Base-by-base conservation (phyloP, 2,113 vertebrate species). In the Glareola pratincola region DNA sequence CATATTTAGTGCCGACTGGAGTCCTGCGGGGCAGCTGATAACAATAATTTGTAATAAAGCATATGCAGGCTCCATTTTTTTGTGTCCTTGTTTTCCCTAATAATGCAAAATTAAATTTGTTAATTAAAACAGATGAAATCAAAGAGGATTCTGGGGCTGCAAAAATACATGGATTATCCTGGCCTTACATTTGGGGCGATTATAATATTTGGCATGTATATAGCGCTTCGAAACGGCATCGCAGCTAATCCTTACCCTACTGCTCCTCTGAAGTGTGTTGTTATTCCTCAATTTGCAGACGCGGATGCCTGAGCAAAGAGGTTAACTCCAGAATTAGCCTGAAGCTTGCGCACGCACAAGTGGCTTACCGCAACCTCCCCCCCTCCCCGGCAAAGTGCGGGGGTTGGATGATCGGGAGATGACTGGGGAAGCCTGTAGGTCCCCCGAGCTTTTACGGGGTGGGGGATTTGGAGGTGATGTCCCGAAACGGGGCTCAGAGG, bases 1-100 rank as follows among this genome's bases (percentile, higher is more conserved):
- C 98, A 96, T 97, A 97, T 97, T 96, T 97, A 97, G 96, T 97
- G 96, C 96, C 80, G 90, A 97, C 96, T 88, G 90, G 94, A 97
- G 96, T 96, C 98, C 98, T 98, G 98, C 83, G 76, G 97, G 88
- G 97, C 74, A 93, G 97, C 98, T 98, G 98, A 98, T 98, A 98
- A 98, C 97, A 94, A 97, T 97, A 98, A 98, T 98, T 98, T 98
- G 90, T 96, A 96, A 97, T 96, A 95, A 96, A 96, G 84, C 84
- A 78, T 91, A 86, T 0, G 23, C 88, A 90, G 41, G 66, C 84
- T 91, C 80, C 34, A 53, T 92, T 96, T 92, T 88, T 62, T 96
- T 95, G 69, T 78, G 89, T 88, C 88, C 94, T 87, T 81, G 75
- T 95, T 95, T 93, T 95, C 88, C 63, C 50, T 90, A 94, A 96